Evolutionary conservation across 30 jellyfish, hydroid and myxozoan species (phyloP).

Genomic region (Aurelia sp.): DNA sequence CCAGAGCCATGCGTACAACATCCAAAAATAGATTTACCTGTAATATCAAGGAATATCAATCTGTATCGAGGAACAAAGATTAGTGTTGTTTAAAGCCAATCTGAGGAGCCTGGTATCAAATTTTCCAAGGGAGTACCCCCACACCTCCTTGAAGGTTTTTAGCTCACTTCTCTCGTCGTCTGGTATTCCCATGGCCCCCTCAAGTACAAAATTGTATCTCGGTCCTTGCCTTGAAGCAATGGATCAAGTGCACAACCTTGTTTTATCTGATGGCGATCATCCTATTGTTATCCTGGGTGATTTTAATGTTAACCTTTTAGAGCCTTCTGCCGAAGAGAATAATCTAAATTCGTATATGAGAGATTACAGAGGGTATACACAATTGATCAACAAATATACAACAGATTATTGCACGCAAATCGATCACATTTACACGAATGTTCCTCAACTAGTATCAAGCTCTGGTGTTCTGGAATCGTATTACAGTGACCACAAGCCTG

Average conservation of each 20-base stretch:
- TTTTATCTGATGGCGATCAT: neutral
- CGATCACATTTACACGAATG: conserved; percentile 25
- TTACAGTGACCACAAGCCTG: conserved; percentile 36
- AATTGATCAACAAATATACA: conserved; percentile 2
- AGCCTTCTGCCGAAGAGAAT: neutral
- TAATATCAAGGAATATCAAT: too few species aligned
- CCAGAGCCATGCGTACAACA: too few species aligned
- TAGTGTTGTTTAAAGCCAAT: too few species aligned
- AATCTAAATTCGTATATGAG: neutral
- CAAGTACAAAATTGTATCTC: too few species aligned
- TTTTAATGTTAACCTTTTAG: conserved; percentile 18
- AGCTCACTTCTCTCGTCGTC: too few species aligned
- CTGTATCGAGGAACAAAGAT: too few species aligned
- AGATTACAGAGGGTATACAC: neutral
- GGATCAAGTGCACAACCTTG: neutral
- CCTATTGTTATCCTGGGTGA: conserved; percentile 29
- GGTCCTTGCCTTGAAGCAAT: too few species aligned
- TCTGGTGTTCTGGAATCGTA: conserved; percentile 32
- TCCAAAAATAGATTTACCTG: too few species aligned
- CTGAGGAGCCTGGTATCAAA: too few species aligned
- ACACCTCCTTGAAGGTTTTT: too few species aligned
- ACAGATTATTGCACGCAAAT: neutral
- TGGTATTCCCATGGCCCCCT: too few species aligned
- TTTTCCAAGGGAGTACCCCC: too few species aligned
- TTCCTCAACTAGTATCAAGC: neutral